These are phyloP conservation scores for Oreamnos americanus DNA, from an alignment of 2,113 vertebrate species.

Conservation along the genomic window DNA sequence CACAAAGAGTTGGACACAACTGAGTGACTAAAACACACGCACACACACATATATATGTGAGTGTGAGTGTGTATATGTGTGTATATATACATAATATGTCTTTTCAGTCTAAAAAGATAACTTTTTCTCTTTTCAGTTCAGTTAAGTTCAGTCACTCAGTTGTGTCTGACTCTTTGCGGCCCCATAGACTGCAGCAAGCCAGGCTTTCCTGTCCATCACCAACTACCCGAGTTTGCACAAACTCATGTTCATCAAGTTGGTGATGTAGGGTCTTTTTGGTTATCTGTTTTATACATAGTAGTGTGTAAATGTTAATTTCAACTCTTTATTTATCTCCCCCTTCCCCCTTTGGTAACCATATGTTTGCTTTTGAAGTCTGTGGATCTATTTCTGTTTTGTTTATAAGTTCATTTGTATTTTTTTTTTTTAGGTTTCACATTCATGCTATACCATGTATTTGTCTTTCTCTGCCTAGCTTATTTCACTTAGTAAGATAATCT, in stretches of 20 bases:
- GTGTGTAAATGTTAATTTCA: background rate
- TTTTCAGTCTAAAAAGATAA: background rate
- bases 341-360: background rate
- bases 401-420: background rate
- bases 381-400: background rate
- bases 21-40: background rate
- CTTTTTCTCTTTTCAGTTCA: background rate
- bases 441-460: background rate
- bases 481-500: background rate
- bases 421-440: background rate
- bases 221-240: fast-evolving
- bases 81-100: background rate
- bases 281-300: background rate
- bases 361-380: background rate
- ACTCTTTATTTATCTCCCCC: background rate
- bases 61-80: background rate
- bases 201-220: background rate
- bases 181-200: background rate
- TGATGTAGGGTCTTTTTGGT: background rate
- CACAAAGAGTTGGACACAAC: background rate
- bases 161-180: background rate
- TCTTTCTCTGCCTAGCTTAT: background rate
- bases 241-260: background rate
- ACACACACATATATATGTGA: background rate
- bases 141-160: background rate